Conservation (phyloP, 2,113 vertebrate genomes). For the Phoxinus phoxinus region DNA sequence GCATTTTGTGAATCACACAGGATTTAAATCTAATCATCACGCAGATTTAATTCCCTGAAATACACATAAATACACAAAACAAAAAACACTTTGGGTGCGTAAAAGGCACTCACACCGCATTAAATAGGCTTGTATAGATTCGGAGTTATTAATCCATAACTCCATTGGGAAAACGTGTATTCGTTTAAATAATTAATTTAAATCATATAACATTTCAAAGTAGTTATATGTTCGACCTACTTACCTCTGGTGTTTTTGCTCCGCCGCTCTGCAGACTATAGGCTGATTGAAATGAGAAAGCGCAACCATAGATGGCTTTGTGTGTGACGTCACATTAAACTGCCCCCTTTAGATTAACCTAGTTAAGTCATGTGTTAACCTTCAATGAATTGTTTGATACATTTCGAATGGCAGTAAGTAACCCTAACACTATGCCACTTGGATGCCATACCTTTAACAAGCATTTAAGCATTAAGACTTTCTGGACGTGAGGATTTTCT, state of each 20-base stretch:
- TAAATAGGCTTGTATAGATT: background rate
- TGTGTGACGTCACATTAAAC: conserved; percentile 46
- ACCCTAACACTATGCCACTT: too few species aligned
- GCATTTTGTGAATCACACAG: background rate
- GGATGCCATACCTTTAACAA: background rate
- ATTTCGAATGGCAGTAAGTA: background rate
- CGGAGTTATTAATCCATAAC: background rate
- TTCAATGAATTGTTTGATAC: background rate
- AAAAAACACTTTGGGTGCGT: background rate
- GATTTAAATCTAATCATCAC: background rate
- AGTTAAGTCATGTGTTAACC: background rate
- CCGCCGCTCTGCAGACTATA: background rate
- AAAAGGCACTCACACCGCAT: background rate
- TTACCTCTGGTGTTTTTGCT: conserved; percentile 11
- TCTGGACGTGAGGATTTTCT: background rate
- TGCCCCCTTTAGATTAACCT: background rate
- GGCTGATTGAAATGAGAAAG: background rate
- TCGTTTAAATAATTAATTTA: background rate
- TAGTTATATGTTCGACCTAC: background rate
- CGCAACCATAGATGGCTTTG: conserved; percentile 37
- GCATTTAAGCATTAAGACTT: background rate
- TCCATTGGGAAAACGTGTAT: background rate
- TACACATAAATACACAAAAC: background rate
- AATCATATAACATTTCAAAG: background rate
- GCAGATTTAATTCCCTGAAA: background rate